Conservation (phyloP, 2,113 vertebrate genomes). For the Anoplopoma fimbria region DNA sequence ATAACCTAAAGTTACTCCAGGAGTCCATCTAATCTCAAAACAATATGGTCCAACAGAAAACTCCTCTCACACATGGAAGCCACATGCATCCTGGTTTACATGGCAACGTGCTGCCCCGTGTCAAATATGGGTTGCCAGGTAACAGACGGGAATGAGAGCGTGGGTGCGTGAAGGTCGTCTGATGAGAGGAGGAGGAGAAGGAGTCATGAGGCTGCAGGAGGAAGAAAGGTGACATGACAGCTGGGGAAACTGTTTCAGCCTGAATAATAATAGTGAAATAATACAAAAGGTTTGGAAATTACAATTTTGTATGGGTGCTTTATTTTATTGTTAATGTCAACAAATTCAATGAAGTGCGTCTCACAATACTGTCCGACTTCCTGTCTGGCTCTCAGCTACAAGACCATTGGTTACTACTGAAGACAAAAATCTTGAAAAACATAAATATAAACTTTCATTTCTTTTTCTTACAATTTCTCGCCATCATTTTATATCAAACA, state of each 20-base stretch:
- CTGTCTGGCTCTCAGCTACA: neutral
- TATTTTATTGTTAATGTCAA: neutral
- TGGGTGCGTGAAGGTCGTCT: neutral
- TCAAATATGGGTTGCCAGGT: conserved; percentile 15
- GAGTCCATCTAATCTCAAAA: neutral
- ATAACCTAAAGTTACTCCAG: neutral
- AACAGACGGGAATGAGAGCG: conserved; percentile 11
- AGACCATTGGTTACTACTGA: too few species aligned
- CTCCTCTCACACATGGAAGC: neutral
- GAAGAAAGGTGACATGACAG: neutral
- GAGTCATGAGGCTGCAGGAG: neutral
- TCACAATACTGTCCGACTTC: neutral
- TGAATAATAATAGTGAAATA: neutral
- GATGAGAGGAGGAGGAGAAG: neutral
- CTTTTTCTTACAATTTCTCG: too few species aligned
- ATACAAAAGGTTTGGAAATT: neutral
- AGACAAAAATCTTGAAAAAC: neutral
- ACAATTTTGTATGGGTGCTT: too few species aligned
- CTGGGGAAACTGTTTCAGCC: neutral
- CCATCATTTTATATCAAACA: too few species aligned
- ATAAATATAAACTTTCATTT: neutral
- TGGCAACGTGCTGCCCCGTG: conserved; percentile 6
- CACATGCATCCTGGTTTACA: neutral
- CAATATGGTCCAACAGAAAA: neutral
- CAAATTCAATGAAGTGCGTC: neutral